These are phyloP conservation scores for Leptinotarsa rubiginosa DNA, from an alignment of 2,888 invertebrate species.

Conservation along the genomic window DNA sequence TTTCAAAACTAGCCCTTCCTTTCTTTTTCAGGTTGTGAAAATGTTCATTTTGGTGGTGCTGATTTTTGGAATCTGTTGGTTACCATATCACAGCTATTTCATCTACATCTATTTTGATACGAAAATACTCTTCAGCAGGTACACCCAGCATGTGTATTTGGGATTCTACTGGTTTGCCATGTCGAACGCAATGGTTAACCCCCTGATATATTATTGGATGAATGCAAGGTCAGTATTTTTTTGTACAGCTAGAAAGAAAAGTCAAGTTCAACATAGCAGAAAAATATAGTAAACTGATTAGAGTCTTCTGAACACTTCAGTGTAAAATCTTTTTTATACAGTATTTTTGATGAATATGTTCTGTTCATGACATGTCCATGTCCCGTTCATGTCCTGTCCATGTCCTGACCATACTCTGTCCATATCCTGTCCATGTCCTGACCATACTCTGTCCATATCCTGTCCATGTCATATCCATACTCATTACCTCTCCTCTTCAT, in stretches of 20 bases:
- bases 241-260: background rate
- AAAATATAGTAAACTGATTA: no score
- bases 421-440: no score
- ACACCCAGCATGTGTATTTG: constrained; percentile 86
- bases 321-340: no score
- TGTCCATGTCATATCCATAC: no score
- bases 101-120: constrained; percentile 83
- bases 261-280: no score
- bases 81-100: constrained; percentile 90
- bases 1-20: background rate
- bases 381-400: no score
- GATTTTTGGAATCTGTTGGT: constrained; percentile 89
- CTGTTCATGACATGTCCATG: no score
- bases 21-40: constrained; percentile 79
- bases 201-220: constrained; percentile 94
- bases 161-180: constrained; percentile 92
- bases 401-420: no score
- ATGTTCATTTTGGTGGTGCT: constrained; percentile 90
- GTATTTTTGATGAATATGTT: no score
- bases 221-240: constrained; percentile 78
- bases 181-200: constrained; percentile 94
- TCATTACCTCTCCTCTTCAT: no score
- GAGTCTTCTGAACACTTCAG: no score
- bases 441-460: no score
- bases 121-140: constrained; percentile 74